Percentiles rank a stretch among this genome's conserved stretches.
Evolutionary conservation across 1,140 invertebrate genomes (phyloP).

Genomic region (Heterodera carotae): DNA sequence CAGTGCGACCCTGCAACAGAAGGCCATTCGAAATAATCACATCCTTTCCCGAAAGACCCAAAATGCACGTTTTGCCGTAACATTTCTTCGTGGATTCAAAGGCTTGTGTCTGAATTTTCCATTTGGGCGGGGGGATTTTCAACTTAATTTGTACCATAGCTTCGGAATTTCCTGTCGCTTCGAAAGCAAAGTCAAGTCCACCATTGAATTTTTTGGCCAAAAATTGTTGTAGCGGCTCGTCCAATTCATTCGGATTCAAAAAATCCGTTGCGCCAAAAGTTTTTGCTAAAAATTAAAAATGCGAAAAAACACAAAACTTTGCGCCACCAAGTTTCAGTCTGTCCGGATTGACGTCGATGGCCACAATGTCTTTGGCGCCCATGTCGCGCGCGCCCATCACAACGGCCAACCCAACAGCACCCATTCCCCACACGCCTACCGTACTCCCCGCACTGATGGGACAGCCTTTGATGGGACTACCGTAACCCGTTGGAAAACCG

Average conservation of each 20-base stretch:
- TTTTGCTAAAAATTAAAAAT: constrained; percentile 59
- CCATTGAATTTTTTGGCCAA: constrained; percentile 89
- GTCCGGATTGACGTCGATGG: constrained; percentile 84
- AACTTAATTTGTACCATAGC: constrained; percentile 93
- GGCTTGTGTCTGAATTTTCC: constrained; percentile 75
- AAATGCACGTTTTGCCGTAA: constrained; percentile 76
- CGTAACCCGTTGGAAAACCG: constrained; percentile 76
- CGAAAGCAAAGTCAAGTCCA: constrained; percentile 95
- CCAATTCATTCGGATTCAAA: constrained; percentile 66
- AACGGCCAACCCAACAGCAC: constrained; percentile 87
- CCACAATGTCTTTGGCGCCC: constrained; percentile 86
- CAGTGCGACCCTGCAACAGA: constrained; percentile 73
- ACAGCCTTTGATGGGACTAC: constrained; percentile 87
- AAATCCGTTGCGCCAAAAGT: constrained; percentile 70
- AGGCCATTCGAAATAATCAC: constrained; percentile 95
- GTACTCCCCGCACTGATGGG: constrained; percentile 79
- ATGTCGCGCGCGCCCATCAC: constrained; percentile 85
- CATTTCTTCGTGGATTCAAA: constrained; percentile 95
- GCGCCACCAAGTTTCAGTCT: constrained; percentile 71
- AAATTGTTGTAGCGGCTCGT: constrained; percentile 77
- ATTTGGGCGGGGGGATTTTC: constrained; percentile 84
- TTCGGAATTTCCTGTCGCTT: constrained; percentile 93
- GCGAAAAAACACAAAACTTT: constrained; percentile 65
- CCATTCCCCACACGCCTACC: constrained; percentile 89
- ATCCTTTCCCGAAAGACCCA: constrained; percentile 95